These are phyloP conservation scores for Centropristis striata DNA, from an alignment of 2,113 vertebrate genomes.

Conservation along the genomic window DNA sequence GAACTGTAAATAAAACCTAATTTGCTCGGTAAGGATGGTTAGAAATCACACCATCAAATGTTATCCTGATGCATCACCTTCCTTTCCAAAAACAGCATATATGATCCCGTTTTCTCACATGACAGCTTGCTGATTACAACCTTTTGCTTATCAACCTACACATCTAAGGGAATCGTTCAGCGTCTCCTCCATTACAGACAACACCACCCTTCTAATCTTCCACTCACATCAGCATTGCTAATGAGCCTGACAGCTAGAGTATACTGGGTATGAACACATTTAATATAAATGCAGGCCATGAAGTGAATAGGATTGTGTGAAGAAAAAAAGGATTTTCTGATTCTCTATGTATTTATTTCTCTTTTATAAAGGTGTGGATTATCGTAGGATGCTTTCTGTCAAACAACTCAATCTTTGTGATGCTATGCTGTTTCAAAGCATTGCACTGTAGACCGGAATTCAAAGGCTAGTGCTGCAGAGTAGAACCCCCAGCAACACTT, in stretches of 20 bases:
- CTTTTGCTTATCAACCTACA: conserved; percentile 65
- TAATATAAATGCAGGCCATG: conserved; percentile 4
- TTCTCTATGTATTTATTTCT: not conserved
- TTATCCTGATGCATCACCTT: not conserved
- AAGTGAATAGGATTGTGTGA: conserved; percentile 5
- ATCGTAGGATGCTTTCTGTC: conserved; percentile 14
- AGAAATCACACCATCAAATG: conserved; percentile 2
- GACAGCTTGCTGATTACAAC: conserved; percentile 64
- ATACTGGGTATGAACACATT: conserved; percentile 20
- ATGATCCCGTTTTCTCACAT: conserved; percentile 42
- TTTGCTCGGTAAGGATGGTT: not conserved
- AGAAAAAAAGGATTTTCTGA: conserved; percentile 5
- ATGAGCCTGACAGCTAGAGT: conserved; percentile 30
- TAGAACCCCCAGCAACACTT: not conserved
- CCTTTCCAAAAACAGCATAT: not conserved
- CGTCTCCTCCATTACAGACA: conserved; percentile 37
- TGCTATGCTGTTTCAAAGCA: conserved; percentile 5
- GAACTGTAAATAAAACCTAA: not conserved
- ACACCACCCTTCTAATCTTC: conserved; percentile 41
- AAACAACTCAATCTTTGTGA: conserved; percentile 10
- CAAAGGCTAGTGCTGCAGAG: not conserved
- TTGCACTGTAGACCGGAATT: not conserved
- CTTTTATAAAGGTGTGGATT: conserved; percentile 26
- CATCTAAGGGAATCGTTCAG: conserved; percentile 33
- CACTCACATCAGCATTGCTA: conserved; percentile 64